phyloP scores from a whole-genome alignment of 1,140 invertebrate species.

The Camponotus floridanus region DNA sequence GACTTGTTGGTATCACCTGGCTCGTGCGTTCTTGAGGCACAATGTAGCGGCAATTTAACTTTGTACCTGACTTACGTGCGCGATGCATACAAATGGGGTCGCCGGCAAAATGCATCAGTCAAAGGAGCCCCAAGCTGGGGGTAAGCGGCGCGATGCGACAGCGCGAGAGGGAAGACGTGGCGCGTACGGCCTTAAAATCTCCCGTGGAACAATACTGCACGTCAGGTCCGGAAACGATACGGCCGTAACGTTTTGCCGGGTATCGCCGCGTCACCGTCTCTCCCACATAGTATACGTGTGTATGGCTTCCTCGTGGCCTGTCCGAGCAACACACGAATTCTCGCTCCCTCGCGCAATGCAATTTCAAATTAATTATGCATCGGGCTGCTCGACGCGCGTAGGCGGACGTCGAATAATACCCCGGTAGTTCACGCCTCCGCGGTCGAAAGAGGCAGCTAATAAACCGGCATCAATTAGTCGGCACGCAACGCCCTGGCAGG shows the following conservation, averaged over 20 bases:
- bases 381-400: constrained; percentile 59
- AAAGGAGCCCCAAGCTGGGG: constrained; percentile 27
- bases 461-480: constrained; percentile 83
- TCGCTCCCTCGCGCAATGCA: constrained; percentile 55
- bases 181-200: constrained; percentile 58
- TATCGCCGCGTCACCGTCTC: neutral
- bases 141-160: neutral
- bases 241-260: neutral
- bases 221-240: constrained; percentile 60
- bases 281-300: neutral
- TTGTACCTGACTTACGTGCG: constrained; percentile 73
- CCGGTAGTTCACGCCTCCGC: constrained; percentile 76
- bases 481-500: constrained; percentile 76
- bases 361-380: constrained; percentile 83
- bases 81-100: constrained; percentile 73
- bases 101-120: constrained; percentile 62
- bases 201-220: constrained; percentile 65
- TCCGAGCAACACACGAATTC: neutral
- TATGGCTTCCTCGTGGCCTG: neutral
- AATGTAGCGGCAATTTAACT: constrained; percentile 77
- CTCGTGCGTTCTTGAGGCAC: constrained; percentile 70
- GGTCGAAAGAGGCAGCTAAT: constrained; percentile 82
- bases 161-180: constrained; percentile 3
- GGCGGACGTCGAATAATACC: constrained; percentile 79
- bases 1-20: constrained; percentile 73